Percentiles rank a stretch among this genome's conserved stretches.
Conservation (phyloP, 2,888 invertebrate genomes). For the Eremobia ochroleuca region DNA sequence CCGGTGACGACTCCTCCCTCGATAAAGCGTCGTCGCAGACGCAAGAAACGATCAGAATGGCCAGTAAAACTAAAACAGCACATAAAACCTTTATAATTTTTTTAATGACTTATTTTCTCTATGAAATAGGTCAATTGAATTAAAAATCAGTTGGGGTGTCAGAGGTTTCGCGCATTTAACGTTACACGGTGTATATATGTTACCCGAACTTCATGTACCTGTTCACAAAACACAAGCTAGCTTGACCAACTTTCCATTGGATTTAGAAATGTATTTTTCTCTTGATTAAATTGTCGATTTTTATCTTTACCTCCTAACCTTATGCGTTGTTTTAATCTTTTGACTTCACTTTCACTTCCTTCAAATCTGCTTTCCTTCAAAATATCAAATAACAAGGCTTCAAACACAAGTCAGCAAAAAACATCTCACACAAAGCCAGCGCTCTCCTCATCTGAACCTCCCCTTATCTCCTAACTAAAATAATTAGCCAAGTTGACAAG, state of each 20-base stretch:
- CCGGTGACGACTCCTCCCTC: too few relatives aligned
- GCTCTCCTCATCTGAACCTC: slow-evolving; percentile 39
- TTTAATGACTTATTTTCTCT: too few relatives aligned
- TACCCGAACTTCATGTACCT: neutral
- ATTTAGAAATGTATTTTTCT: neutral
- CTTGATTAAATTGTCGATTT: neutral
- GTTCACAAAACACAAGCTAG: neutral
- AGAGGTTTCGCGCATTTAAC: too few relatives aligned
- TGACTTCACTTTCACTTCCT: neutral
- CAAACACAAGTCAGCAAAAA: slow-evolving; percentile 13
- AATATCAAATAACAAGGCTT: slow-evolving; percentile 17
- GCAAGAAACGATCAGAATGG: too few relatives aligned
- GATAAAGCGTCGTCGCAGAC: too few relatives aligned
- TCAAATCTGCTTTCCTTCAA: neutral
- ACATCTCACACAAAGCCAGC: slow-evolving; percentile 12
- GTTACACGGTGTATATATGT: too few relatives aligned
- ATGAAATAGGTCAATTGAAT: too few relatives aligned
- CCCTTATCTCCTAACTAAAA: slow-evolving; percentile 71
- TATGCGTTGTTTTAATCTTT: neutral
- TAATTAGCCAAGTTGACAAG: slow-evolving; percentile 77
- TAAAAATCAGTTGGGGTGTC: too few relatives aligned
- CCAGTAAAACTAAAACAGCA: too few relatives aligned
- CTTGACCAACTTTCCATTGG: neutral
- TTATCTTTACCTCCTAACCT: neutral
- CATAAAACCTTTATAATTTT: too few relatives aligned